Conservation (phyloP, 2,113 vertebrate genomes). For the Hucho hucho region DNA sequence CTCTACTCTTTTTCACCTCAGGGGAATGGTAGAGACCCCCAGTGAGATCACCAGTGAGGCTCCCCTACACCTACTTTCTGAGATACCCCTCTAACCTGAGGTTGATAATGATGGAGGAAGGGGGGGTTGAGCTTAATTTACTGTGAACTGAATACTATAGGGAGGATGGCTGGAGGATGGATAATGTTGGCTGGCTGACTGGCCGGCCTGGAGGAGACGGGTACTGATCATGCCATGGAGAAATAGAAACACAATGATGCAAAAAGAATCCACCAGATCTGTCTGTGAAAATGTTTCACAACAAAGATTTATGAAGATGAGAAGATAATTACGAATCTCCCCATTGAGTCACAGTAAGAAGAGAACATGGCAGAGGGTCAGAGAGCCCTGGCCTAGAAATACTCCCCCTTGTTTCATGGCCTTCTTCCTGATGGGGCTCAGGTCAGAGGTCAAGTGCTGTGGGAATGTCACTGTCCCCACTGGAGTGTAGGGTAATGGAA, state of each 20-base stretch:
- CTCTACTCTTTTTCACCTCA: background rate
- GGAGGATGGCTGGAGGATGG: too few species aligned
- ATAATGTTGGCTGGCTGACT: too few species aligned
- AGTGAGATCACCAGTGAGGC: background rate
- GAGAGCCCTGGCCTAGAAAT: slow-evolving; percentile 58
- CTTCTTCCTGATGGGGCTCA: slow-evolving; percentile 51
- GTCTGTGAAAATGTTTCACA: background rate
- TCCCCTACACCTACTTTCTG: background rate
- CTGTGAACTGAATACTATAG: too few species aligned
- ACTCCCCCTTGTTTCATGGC: slow-evolving; percentile 53
- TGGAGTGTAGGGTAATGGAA: slow-evolving; percentile 72
- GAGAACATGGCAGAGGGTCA: slow-evolving; percentile 4
- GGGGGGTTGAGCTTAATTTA: too few species aligned
- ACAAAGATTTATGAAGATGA: background rate
- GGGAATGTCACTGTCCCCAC: slow-evolving; percentile 63
- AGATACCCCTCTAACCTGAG: background rate
- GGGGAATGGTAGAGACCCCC: background rate
- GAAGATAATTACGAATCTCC: too few species aligned
- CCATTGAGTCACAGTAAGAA: too few species aligned
- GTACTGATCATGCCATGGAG: background rate
- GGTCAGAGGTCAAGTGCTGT: slow-evolving; percentile 72
- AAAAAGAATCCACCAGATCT: background rate
- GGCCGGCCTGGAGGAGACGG: background rate
- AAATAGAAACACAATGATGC: background rate
- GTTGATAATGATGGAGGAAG: too few species aligned